phyloP scores from a whole-genome alignment of 2,797 vertebrate species.

The Epinephelus coioides region DNA sequence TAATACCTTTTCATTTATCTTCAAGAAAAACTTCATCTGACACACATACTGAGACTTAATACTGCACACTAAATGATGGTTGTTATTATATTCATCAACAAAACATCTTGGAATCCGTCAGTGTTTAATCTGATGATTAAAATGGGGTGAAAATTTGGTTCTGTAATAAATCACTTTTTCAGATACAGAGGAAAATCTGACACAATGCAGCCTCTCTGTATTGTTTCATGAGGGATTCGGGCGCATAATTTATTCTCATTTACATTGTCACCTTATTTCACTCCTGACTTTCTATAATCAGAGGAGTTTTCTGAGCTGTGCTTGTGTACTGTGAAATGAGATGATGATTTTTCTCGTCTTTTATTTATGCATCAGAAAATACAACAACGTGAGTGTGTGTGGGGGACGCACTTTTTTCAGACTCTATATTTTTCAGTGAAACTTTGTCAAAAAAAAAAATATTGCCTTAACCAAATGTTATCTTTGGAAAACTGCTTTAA shows the following conservation, averaged over 20 bases:
- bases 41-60: neutral
- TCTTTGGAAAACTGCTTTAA: conserved; percentile 31
- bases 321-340: no score
- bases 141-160: neutral
- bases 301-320: neutral
- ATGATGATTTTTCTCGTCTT: no score
- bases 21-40: neutral
- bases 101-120: neutral
- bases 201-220: neutral
- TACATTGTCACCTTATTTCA: neutral
- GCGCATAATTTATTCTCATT: neutral
- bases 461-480: neutral
- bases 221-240: neutral
- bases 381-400: no score
- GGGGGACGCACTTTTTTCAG: no score
- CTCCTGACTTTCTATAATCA: neutral
- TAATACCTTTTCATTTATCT: conserved; percentile 15
- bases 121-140: neutral
- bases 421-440: neutral
- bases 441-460: neutral
- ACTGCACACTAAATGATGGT: neutral
- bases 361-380: no score
- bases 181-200: neutral
- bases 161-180: neutral
- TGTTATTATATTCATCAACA: neutral